phyloP scores from a whole-genome alignment of 2,113 vertebrate species.

The Cynopterus brachyotis region DNA sequence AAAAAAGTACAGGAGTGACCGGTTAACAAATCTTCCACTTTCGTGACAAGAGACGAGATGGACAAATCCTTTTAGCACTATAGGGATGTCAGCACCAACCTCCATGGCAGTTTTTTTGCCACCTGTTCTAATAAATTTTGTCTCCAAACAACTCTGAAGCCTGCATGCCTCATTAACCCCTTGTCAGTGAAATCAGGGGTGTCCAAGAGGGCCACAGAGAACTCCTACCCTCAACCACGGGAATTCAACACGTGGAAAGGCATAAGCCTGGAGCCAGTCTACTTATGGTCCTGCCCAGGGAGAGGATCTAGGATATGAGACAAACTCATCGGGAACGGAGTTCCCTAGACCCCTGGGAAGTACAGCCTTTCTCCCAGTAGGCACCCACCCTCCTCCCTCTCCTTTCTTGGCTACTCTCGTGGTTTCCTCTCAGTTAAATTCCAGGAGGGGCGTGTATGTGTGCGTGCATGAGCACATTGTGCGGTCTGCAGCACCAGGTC shows the following conservation, averaged over 20 bases:
- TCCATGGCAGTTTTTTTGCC: background rate
- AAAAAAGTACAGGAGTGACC: background rate
- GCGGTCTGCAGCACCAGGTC: background rate
- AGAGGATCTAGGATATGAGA: background rate
- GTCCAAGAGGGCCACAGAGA: background rate
- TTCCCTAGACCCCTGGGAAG: background rate
- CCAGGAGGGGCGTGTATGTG: rapidly evolving
- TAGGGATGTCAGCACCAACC: background rate
- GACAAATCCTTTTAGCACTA: background rate
- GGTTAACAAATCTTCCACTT: background rate
- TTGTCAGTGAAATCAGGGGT: background rate
- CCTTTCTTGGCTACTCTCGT: background rate
- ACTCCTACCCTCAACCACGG: background rate
- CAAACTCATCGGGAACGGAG: background rate
- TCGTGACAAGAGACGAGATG: background rate
- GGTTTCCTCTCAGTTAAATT: background rate
- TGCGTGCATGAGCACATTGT: background rate
- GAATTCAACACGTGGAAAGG: background rate
- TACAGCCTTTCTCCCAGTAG: background rate
- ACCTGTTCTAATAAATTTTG: slow-evolving; percentile 22
- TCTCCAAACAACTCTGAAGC: background rate
- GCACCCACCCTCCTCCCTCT: background rate
- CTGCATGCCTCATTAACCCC: background rate
- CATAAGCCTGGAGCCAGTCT: background rate
- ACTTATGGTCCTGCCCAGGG: background rate